phyloP scores from a whole-genome alignment of 2,888 invertebrate species.

The Baccha elongata region DNA sequence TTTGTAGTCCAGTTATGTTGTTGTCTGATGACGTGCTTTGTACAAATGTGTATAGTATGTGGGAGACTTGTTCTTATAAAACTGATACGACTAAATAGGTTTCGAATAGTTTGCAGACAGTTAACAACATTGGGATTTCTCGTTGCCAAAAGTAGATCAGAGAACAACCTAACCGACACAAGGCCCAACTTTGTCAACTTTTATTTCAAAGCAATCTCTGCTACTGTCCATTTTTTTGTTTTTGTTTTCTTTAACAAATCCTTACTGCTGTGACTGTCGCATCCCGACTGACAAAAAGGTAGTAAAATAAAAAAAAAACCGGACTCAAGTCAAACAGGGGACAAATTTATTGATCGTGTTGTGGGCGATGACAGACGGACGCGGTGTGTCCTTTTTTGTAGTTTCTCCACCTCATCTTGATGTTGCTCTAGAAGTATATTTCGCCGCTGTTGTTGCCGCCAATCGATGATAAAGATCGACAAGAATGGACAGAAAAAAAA shows the following conservation, averaged over 20 bases:
- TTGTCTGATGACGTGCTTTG: no score
- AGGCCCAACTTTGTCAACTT: conserved; percentile 33
- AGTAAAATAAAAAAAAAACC: conserved; percentile 43
- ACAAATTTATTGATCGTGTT: conserved; percentile 73
- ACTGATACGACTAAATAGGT: conserved; percentile 61
- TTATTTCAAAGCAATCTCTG: conserved; percentile 23
- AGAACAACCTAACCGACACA: conserved; percentile 9
- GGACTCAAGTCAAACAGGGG: conserved; percentile 65
- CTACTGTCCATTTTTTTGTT: conserved; percentile 10
- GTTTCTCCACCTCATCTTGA: background rate
- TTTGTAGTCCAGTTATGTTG: conserved; percentile 26
- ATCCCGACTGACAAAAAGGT: conserved; percentile 3
- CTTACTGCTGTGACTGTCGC: conserved; percentile 32
- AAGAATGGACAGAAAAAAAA: conserved; percentile 45
- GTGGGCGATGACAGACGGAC: conserved; percentile 73
- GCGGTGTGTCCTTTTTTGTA: conserved; percentile 72
- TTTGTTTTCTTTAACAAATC: conserved; percentile 10
- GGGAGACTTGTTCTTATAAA: conserved; percentile 64
- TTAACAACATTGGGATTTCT: conserved; percentile 19
- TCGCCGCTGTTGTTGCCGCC: conserved; percentile 53
- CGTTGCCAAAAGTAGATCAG: conserved; percentile 50
- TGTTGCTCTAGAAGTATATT: conserved; percentile 28
- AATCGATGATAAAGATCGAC: conserved; percentile 72
- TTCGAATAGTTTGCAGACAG: conserved; percentile 21
- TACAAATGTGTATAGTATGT: conserved; percentile 20